Base-by-base conservation (phyloP, 2,113 vertebrate species). In the Forbesichthys agassizii region DNA sequence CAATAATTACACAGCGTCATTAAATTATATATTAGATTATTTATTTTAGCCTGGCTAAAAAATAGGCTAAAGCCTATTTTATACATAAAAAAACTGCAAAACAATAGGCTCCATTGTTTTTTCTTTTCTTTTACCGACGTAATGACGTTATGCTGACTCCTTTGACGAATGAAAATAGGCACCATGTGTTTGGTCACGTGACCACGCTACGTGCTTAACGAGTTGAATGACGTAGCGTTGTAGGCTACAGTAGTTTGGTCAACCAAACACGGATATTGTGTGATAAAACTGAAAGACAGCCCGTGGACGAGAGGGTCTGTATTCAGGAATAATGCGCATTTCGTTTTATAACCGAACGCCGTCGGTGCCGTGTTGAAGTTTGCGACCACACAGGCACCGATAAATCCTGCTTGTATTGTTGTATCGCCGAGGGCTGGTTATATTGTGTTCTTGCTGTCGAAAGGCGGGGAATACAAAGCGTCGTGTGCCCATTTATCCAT, bases 401-500 rank as follows among this genome's bases (percentile, higher is more conserved):
- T 27, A 11, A 62, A 55, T 54, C 7, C 18, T 72, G 61, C 54
- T 54, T 65, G 73, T 58, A 76, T 84, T 78, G 46, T 53, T 71
- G 27, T 27, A 27, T 27, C 27, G 59, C 54, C 63, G 36, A 83
- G 63, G 78, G 62, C 69, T 77, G 76, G 3, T 81, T 80, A 63
- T 62, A 61, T 73, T 72, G 78, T 66, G 64, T 70, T 16, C 57
- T 77, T 65, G 59, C 66, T 68, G 69, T 80, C 68, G 76, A 74
- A 80, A 90, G 88, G 90, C 88, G 88, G 87, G 88, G 86, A 89
- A 91, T 91, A 90, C 89, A 76, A 90, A 91, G 88, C 84, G 74
- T 77, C 71, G 76, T 85, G 82, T 42, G 71, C 61, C 61, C 61
- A 59, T 20, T 20, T 77, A 67, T 12, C 16, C 54, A 36, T 54